These are phyloP conservation scores for Myotis pilosus DNA, from an alignment of 2,797 vertebrate species.

Conservation along the genomic window DNA sequence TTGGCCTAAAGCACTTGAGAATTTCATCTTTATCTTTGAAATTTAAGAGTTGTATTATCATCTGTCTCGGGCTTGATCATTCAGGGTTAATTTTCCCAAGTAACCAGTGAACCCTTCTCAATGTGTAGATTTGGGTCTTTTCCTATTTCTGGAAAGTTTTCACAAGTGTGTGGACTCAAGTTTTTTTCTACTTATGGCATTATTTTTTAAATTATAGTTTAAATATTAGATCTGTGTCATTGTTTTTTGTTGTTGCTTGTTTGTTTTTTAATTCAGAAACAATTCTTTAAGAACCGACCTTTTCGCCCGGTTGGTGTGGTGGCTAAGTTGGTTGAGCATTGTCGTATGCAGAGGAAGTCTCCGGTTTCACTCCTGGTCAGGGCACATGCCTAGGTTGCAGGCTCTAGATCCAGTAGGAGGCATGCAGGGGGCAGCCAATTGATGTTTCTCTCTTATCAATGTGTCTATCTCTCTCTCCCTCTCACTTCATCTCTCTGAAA, in stretches of 20 bases:
- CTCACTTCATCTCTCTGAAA: too few relatives aligned
- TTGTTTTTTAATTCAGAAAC: too few relatives aligned
- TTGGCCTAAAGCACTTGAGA: background rate
- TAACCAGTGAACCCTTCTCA: background rate
- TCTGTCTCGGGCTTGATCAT: background rate
- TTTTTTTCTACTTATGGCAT: background rate
- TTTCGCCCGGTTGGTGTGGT: background rate
- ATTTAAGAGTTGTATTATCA: background rate
- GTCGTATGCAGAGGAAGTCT: too few relatives aligned
- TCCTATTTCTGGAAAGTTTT: background rate
- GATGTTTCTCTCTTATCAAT: too few relatives aligned
- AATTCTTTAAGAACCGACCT: too few relatives aligned
- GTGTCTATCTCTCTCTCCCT: too few relatives aligned
- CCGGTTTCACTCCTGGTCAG: too few relatives aligned
- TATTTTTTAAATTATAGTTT: background rate
- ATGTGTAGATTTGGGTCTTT: background rate
- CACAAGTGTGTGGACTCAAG: background rate
- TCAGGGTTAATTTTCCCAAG: background rate
- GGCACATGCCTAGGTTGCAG: too few relatives aligned
- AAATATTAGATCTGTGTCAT: background rate
- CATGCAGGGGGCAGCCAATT: too few relatives aligned
- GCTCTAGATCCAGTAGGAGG: too few relatives aligned
- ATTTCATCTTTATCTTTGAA: background rate
- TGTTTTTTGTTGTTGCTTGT: too few relatives aligned
- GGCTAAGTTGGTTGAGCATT: too few relatives aligned